Conservation (phyloP, 2,797 vertebrate genomes). For the Simalia tracyae region DNA sequence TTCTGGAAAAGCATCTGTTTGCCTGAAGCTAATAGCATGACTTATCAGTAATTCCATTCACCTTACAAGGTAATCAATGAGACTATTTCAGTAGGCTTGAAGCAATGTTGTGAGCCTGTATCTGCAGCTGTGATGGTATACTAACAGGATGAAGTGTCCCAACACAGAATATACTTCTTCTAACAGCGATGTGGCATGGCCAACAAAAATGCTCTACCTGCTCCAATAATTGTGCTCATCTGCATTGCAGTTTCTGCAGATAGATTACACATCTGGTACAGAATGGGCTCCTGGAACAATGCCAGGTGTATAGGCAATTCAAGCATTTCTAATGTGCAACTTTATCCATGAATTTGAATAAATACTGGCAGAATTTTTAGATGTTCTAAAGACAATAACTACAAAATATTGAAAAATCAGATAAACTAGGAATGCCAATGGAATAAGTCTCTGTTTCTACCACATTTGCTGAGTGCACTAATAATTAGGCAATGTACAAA, state of each 20-base stretch:
- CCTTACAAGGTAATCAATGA: neutral
- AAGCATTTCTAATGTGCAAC: neutral
- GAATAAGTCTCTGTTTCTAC: conserved; percentile 64
- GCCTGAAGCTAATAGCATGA: neutral
- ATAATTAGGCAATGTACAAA: conserved; percentile 61
- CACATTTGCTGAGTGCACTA: conserved; percentile 49
- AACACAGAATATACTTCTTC: neutral
- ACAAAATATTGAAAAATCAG: conserved; percentile 16
- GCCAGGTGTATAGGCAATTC: neutral
- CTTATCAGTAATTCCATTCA: neutral
- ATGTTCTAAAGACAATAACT: neutral
- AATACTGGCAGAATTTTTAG: neutral
- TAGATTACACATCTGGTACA: neutral
- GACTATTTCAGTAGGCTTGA: neutral
- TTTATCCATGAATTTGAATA: neutral
- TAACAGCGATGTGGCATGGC: neutral
- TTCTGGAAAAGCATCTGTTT: neutral
- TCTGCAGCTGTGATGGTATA: neutral
- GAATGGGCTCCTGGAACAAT: neutral
- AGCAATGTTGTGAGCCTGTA: neutral
- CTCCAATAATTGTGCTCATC: neutral
- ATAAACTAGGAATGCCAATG: conserved; percentile 43
- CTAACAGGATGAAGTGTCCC: neutral
- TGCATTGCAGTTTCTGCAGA: neutral
- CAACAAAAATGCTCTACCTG: neutral